Evolutionary conservation across 2,888 invertebrate genomes (phyloP), one percentile per base, ranked within the genome.

Genomic region (Aphidius colemani): DNA sequence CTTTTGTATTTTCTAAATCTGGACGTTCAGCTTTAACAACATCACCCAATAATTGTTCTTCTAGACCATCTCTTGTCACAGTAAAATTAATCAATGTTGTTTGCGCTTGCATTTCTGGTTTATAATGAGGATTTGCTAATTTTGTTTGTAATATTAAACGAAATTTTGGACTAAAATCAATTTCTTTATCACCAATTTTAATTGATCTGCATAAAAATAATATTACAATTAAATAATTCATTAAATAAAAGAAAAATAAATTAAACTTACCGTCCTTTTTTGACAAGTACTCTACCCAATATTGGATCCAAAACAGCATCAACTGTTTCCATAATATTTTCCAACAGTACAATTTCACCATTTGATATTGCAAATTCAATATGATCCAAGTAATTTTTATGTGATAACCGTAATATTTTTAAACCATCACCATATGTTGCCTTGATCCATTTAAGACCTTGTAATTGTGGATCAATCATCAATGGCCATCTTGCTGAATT

Each of bases 91-190:
- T 96, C 11, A 97, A 86, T 0, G 96, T 96, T 7, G 95, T 93
- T 84, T 97, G 96, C 0, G 96, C 96, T 83, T 97, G 96, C 89
- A 96, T 93, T 84, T 97, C 96, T 0, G 96, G 96, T 78, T 96
- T 95, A 80, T 96, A 97, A 84, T 96, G 96, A 0, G 96, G 96
- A 84, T 97, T 97, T 1, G 94, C 95, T 66, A 97, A 83, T 83
- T 97, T 97, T 0, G 96, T 96, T 79, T 97, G 96, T 1, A 97
- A 81, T 68, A 97, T 89, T 6, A 97, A 84, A 8, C 91, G 88
- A 84, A 97, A 97, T 55, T 85, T 86, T 0, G 88, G 88, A 83
- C 94, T 89, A 81, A 89, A 96, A 80, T 96, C 96, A 41, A 97
- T 89, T 83, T 97, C 96, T 76, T 92, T 91, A 78, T 96, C 96